A percentile compares a stretch with the other conserved stretches of the same genome.
phyloP scores from a whole-genome alignment of 2,113 vertebrate species.

The Cardinalis cardinalis region DNA sequence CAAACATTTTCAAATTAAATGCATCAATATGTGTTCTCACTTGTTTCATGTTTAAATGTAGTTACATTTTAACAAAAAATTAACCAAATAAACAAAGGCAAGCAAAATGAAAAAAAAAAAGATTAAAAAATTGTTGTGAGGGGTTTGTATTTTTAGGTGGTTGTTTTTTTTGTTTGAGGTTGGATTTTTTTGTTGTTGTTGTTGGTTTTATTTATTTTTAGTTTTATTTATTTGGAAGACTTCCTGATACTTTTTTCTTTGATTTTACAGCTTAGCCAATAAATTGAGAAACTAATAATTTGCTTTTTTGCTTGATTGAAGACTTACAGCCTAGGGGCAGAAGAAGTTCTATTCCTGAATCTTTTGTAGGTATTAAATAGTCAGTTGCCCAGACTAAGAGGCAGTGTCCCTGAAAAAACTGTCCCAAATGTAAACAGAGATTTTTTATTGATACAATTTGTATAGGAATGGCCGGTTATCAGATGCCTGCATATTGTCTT shows the following conservation, averaged over 20 bases:
- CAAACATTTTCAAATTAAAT: not conserved
- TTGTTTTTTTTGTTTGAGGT: not conserved
- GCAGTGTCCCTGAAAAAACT: not conserved
- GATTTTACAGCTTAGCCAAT: not conserved
- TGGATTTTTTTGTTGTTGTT: not conserved
- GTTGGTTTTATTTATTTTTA: not conserved
- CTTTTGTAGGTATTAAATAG: not conserved
- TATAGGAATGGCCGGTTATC: not conserved
- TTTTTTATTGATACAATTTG: not conserved
- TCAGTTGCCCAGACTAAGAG: not conserved
- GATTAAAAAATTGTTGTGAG: accelerated
- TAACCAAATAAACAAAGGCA: not conserved
- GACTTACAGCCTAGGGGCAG: not conserved
- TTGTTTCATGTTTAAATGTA: not conserved
- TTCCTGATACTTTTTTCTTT: not conserved
- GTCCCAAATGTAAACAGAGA: not conserved
- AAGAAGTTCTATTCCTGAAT: not conserved
- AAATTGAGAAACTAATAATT: not conserved
- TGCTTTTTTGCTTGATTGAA: not conserved
- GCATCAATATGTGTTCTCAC: not conserved
- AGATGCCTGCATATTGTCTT: not conserved
- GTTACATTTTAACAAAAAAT: not conserved
- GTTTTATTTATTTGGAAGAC: not conserved
- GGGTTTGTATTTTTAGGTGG: not conserved
- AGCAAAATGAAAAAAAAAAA: not conserved